phyloP scores from a whole-genome alignment of 2,797 vertebrate genomes.

The Phrynocephalus forsythii region DNA sequence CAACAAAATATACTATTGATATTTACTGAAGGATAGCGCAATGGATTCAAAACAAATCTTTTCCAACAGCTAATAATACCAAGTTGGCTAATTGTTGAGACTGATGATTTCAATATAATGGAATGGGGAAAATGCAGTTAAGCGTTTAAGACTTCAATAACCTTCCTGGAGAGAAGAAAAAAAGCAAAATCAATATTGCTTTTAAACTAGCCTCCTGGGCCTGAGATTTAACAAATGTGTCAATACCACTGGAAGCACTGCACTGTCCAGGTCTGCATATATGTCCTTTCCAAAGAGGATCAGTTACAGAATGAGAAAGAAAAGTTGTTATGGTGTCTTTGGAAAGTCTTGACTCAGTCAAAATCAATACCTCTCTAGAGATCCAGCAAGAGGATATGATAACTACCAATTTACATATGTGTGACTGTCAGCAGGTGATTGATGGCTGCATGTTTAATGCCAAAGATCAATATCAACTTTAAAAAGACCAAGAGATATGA shows the following conservation, averaged over 20 bases:
- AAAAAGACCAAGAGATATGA: conserved; percentile 69
- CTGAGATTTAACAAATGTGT: conserved; percentile 52
- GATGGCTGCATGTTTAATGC: conserved; percentile 38
- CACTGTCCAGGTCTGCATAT: conserved; percentile 26
- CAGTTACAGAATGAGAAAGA: conserved; percentile 32
- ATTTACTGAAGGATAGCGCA: conserved; percentile 55
- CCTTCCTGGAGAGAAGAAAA: conserved; percentile 25
- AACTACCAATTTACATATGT: conserved; percentile 60
- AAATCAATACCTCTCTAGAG: conserved; percentile 54
- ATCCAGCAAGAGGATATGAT: conserved; percentile 34
- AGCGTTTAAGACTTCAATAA: conserved; percentile 73
- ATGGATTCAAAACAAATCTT: conserved; percentile 60
- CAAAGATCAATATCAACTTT: conserved; percentile 67
- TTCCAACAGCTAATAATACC: conserved; percentile 60
- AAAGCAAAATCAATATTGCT: conserved; percentile 71
- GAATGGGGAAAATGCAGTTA: conserved; percentile 71
- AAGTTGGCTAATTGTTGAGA: conserved; percentile 71
- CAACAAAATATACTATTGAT: conserved; percentile 38
- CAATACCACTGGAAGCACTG: conserved; percentile 54
- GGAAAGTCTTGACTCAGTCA: conserved; percentile 56
- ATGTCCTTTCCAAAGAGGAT: neutral
- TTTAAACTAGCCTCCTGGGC: conserved; percentile 54
- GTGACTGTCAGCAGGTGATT: conserved; percentile 60
- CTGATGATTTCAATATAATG: conserved; percentile 70
- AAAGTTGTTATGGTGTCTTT: conserved; percentile 25